Conservation (phyloP, 2,888 invertebrate species). For the Tetanocera ferruginea region DNA sequence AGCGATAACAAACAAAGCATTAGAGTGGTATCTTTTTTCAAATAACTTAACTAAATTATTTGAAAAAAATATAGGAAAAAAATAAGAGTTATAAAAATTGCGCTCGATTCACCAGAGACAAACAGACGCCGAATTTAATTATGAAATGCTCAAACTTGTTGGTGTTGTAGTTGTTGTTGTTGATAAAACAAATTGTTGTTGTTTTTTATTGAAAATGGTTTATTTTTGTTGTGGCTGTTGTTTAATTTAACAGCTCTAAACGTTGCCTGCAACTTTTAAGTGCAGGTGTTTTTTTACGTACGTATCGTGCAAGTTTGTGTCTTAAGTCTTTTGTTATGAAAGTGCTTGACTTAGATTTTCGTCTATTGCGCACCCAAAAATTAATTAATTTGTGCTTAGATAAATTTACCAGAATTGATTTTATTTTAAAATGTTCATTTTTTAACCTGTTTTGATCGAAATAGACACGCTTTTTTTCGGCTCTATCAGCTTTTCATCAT, state of each 20-base stretch:
- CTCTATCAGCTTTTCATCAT: no score
- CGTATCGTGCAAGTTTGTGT: background rate
- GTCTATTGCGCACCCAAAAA: background rate
- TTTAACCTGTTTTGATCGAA: no score
- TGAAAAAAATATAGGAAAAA: no score
- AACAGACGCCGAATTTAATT: no score
- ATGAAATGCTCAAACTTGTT: background rate
- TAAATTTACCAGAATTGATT: no score
- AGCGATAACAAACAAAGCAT: background rate
- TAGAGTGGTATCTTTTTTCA: no score
- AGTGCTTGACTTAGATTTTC: background rate
- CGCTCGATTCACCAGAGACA: no score
- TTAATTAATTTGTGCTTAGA: no score
- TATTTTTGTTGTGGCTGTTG: background rate
- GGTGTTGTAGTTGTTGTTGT: background rate
- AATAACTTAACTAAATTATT: no score
- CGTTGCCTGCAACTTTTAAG: background rate
- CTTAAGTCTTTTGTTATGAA: slow-evolving; percentile 18
- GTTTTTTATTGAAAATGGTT: background rate
- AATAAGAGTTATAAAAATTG: no score
- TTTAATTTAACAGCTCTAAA: background rate
- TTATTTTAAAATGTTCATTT: no score
- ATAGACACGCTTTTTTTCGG: no score
- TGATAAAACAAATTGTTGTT: background rate
- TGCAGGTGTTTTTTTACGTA: background rate